phyloP scores from a whole-genome alignment of 2,113 vertebrate genomes.

The Nothocercus julius region DNA sequence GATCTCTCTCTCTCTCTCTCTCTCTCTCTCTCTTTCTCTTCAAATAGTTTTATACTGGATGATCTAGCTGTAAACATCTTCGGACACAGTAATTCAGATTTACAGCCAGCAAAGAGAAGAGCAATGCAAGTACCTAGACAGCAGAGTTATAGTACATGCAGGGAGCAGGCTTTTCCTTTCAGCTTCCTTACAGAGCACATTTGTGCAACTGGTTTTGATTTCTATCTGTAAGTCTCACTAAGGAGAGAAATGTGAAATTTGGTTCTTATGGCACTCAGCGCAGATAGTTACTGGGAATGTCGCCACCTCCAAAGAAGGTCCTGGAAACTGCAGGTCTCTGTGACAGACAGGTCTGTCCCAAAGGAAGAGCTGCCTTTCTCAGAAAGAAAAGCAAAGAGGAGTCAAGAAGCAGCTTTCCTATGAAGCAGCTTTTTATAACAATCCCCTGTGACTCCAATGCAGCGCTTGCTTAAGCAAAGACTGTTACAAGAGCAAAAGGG shows the following conservation, averaged over 20 bases:
- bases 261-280: background rate
- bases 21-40: background rate
- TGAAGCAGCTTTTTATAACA: background rate
- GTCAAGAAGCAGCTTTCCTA: background rate
- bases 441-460: background rate
- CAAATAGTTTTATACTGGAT: background rate
- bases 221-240: background rate
- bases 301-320: background rate
- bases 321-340: background rate
- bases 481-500: background rate
- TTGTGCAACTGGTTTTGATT: slow-evolving; percentile 33
- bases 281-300: background rate
- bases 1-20: background rate
- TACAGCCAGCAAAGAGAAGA: background rate
- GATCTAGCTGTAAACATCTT: background rate
- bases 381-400: background rate
- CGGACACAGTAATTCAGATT: background rate
- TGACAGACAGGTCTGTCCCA: background rate
- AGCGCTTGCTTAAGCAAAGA: background rate
- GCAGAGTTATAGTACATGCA: background rate
- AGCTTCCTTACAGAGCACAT: background rate
- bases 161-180: background rate
- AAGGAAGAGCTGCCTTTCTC: background rate
- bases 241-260: background rate
- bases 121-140: background rate